Base-by-base conservation (phyloP, 2,797 vertebrate species). In the Alfaro cultratus region DNA sequence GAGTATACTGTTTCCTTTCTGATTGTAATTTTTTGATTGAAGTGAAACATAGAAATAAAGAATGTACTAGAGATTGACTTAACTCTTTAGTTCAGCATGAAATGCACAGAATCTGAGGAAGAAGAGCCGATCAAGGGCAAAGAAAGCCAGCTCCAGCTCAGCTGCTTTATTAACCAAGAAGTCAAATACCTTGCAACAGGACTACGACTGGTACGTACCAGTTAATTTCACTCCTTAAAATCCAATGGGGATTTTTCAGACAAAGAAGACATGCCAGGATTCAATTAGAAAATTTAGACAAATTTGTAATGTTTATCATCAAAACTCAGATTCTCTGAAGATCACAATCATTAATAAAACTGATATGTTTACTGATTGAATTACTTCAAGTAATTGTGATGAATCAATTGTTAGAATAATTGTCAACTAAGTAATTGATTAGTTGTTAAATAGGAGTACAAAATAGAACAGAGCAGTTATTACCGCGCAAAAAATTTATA, bases 121-220 rank as follows among this genome's bases (percentile, higher is more conserved):
- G 99, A 99, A 86, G 97, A 98, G 77, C 97, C 97, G 53, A 96
- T 97, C 90, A 99, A 98, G 94, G 98, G 98, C 91, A 98, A 97
- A 86, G 99, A 99, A 86, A 99, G 95, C 91, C 97, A 97, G 67
- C 97, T 99, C 79, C 98, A 99, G 79, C 97, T 99, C 85, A 99
- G 98, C 89, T 99, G 99, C 93, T 99, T 99, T 94, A 99, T 99
- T 92, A 99, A 98, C 95, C 99, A 99, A 90, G 98, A 99, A 95
- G 99, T 99, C 84, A 99, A 99, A 91, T 99, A 99, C 86, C 96
- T 99, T 77, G 97, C 98, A 87, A 99, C 99, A 77, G 98, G 99
- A 88, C 96, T 99, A 47, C 96, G 98, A 90, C 91, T 99, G 97
- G 99, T 99, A 93, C 92, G 97, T 87, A 53, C 45, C 6, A 46